These are phyloP conservation scores for Cottoperca gobio DNA, from an alignment of 2,797 vertebrate genomes.

Conservation along the genomic window DNA sequence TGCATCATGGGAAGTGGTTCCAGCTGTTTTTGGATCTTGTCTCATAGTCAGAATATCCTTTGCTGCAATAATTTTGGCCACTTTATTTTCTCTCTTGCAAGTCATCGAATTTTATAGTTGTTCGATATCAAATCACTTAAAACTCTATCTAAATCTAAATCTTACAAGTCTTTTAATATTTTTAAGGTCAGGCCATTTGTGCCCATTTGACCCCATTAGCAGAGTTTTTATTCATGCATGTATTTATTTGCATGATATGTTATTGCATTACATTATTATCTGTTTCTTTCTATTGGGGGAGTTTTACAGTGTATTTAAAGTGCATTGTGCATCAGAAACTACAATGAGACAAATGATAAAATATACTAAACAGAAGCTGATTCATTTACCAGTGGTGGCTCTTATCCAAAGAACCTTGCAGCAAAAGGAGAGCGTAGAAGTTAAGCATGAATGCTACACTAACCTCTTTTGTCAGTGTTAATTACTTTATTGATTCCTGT, in stretches of 20 bases:
- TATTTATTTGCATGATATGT: background rate
- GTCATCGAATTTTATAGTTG: background rate
- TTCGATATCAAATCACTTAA: background rate
- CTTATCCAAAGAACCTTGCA: background rate
- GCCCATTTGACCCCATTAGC: background rate
- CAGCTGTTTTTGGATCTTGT: background rate
- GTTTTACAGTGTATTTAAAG: background rate
- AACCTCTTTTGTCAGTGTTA: conserved; percentile 38
- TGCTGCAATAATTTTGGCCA: background rate
- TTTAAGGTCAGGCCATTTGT: background rate
- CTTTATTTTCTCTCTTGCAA: background rate
- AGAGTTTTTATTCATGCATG: background rate
- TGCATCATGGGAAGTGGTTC: background rate
- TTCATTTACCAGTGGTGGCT: background rate
- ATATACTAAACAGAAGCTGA: background rate
- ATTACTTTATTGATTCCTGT: conserved; percentile 45
- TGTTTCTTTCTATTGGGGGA: background rate
- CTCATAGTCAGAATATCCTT: background rate
- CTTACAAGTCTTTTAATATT: background rate
- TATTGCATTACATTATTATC: background rate
- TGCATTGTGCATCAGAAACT: background rate
- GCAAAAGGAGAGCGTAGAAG: background rate
- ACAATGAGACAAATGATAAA: conserved; percentile 6
- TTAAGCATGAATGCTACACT: conserved; percentile 19
- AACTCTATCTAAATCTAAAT: too few relatives aligned